A percentile compares a stretch with the other conserved stretches of the same genome.
Conservation (phyloP, 2,797 vertebrate species). For the Merluccius polli region DNA sequence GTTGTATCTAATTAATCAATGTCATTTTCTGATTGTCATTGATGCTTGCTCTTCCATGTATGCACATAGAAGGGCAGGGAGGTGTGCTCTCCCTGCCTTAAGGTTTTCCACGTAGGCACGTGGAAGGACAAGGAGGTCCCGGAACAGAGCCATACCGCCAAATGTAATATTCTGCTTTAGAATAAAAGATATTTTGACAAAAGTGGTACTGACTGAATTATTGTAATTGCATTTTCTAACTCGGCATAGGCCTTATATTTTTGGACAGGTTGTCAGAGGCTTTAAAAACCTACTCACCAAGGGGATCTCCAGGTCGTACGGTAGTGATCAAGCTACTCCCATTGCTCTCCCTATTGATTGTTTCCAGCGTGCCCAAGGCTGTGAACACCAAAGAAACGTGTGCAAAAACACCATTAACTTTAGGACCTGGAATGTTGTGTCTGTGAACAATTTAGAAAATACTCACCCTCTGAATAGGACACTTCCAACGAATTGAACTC, state of each 20-base stretch:
- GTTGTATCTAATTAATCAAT: no score
- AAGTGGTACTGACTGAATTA: no score
- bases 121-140: no score
- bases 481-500: slow-evolving; percentile 32
- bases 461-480: slow-evolving; percentile 48
- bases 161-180: no score
- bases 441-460: background rate
- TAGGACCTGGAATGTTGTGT: background rate
- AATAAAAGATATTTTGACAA: no score
- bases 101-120: no score
- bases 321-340: slow-evolving; percentile 31
- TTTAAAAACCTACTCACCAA: slow-evolving; percentile 42
- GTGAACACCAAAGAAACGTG: background rate
- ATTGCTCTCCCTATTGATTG: slow-evolving; percentile 17
- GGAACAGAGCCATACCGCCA: no score
- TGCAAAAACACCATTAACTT: background rate
- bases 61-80: no score
- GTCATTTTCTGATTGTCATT: no score
- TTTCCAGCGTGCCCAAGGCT: slow-evolving; percentile 51
- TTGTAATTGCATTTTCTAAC: no score
- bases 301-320: slow-evolving; percentile 37
- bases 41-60: no score
- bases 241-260: background rate
- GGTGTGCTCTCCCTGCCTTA: no score
- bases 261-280: background rate